Base-by-base conservation (phyloP, 2,113 vertebrate species). In the Rhipidura dahli region DNA sequence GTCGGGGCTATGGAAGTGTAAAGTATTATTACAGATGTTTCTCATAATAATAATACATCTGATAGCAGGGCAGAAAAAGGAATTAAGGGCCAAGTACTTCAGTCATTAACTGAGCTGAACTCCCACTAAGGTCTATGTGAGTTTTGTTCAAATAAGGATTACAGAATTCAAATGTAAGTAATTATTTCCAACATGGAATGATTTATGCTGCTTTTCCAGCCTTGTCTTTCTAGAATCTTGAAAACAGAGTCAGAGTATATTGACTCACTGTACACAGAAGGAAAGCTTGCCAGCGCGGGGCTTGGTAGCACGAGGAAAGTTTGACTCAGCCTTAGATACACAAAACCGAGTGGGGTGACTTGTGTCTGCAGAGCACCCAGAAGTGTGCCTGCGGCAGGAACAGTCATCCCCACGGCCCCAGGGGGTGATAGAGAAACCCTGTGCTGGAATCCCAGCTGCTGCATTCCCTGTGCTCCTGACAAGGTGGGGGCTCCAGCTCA, bases 21-120 rank as follows among this genome's bases (percentile, higher is more conserved):
- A 95, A 94, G 90, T 96, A 91, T 96, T 97, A 96, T 96, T 94
- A 88, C 91, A 96, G 92, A 95, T 96, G 95, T 96, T 97, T 95
- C 92, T 94, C 88, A 79, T 96, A 95, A 95, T 88, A 95, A 88
- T 93, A 96, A 94, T 97, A 81, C 83, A 95, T 94, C 82, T 94
- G 94, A 96, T 96, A 96, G 95, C 85, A 94, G 90, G 90, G 85
- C 87, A 96, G 92, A 94, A 96, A 93, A 93, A 93, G 90, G 95
- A 97, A 95, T 95, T 94, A 94, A 96, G 94, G 94, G 93, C 94
- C 92, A 96, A 96, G 94, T 95, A 95, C 92, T 96, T 87, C 92
- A 93, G 92, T 95, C 93, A 93, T 95, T 95, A 96, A 83, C 84
- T 86, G 63, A 95, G 82, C 87, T 93, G 93, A 96, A 95, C 93